Percentiles rank a stretch among this genome's conserved stretches.
Evolutionary conservation across 2,888 invertebrate genomes (phyloP).

Genomic region (Volucella bombylans): DNA sequence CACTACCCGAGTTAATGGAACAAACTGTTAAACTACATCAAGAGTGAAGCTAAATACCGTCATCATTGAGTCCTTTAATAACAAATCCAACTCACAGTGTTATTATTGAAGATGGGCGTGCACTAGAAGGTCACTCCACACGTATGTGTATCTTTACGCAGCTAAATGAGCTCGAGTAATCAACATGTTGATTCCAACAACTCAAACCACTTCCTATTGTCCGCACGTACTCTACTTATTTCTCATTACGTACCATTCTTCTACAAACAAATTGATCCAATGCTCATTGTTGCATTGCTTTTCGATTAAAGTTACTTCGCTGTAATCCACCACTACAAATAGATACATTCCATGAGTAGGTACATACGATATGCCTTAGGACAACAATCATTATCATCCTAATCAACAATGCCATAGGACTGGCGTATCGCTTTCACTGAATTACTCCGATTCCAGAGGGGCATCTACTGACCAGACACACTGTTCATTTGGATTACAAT

Average conservation of each 20-base stretch:
- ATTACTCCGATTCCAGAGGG: not conserved
- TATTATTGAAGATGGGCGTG: too few species aligned
- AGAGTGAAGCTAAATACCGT: too few species aligned
- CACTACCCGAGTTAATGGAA: too few species aligned
- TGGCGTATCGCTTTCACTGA: not conserved
- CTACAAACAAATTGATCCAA: constrained; percentile 13
- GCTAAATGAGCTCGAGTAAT: too few species aligned
- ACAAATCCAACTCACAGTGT: too few species aligned
- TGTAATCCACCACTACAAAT: constrained; percentile 52
- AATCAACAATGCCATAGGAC: constrained; percentile 59
- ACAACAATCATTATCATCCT: constrained; percentile 63
- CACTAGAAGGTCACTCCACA: too few species aligned
- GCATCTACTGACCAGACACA: constrained; percentile 30
- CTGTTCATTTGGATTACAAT: constrained; percentile 56
- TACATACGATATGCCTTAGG: constrained; percentile 35
- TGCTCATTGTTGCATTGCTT: constrained; percentile 24
- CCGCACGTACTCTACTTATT: too few species aligned
- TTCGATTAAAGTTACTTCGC: constrained; percentile 13
- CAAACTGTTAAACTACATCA: too few species aligned
- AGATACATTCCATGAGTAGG: constrained; percentile 5
- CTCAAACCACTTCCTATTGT: too few species aligned
- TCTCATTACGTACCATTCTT: not conserved
- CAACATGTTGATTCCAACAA: too few species aligned
- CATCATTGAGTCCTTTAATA: too few species aligned
- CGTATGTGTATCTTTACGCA: too few species aligned